A percentile compares a stretch with the other conserved stretches of the same genome.
These are phyloP conservation scores for Nematolebias whitei DNA, from an alignment of 2,113 vertebrate species.

Conservation along the genomic window DNA sequence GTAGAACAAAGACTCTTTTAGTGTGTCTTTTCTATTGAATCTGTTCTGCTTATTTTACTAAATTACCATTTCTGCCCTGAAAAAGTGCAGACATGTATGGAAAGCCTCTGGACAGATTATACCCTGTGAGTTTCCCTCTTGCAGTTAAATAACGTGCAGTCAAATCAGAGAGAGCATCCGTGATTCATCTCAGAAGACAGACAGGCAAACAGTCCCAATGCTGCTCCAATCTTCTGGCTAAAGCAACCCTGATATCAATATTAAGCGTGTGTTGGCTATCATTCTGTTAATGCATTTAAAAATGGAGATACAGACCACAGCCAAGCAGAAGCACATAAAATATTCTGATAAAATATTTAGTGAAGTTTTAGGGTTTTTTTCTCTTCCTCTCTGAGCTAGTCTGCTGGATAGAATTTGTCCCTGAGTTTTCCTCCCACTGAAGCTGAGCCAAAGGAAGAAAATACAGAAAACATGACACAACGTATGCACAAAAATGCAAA, in stretches of 20 bases:
- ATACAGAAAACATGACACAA: conserved; percentile 10
- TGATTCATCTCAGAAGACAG: conserved; percentile 51
- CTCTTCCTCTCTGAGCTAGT: conserved; percentile 17
- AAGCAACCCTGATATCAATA: conserved; percentile 56
- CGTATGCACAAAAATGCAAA: conserved; percentile 18
- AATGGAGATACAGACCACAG: conserved; percentile 68
- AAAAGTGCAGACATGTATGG: conserved; percentile 9
- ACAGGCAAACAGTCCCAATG: conserved; percentile 33
- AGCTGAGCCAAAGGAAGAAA: conserved; percentile 25
- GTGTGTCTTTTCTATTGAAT: neutral
- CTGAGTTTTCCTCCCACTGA: conserved; percentile 39
- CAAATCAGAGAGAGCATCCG: conserved; percentile 15
- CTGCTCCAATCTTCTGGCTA: conserved; percentile 38
- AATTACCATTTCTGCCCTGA: neutral
- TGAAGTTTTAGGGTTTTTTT: conserved; percentile 68
- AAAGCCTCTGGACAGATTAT: conserved; percentile 23
- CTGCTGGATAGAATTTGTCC: conserved; percentile 55
- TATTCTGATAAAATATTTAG: conserved; percentile 80
- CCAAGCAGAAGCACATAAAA: conserved; percentile 72
- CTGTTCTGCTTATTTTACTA: neutral
- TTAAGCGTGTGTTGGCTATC: conserved; percentile 62
- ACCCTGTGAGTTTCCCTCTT: conserved; percentile 6
- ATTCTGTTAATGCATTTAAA: conserved; percentile 77
- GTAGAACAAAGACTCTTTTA: neutral
- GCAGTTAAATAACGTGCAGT: conserved; percentile 7